Conservation (phyloP, 2,797 vertebrate genomes). For the Anas flavirostris region DNA sequence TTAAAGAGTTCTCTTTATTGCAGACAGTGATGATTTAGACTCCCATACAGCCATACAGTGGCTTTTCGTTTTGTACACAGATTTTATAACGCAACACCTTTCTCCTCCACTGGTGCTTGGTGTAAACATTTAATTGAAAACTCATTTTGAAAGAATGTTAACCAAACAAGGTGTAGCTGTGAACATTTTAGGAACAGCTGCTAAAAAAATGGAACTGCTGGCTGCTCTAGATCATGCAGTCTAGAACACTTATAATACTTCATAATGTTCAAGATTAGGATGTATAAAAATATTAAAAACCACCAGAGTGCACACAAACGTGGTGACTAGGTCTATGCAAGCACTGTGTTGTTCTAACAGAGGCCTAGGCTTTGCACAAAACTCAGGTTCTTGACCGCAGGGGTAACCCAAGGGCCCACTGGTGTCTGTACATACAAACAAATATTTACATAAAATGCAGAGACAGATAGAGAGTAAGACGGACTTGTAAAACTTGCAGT, state of each 20-base stretch:
- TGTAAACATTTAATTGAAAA: slow-evolving; percentile 51
- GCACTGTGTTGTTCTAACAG: slow-evolving; percentile 66
- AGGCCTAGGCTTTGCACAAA: slow-evolving; percentile 61
- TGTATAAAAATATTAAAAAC: slow-evolving; percentile 72
- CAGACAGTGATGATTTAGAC: slow-evolving; percentile 34
- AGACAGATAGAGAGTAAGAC: slow-evolving; percentile 35
- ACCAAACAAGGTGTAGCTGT: slow-evolving; percentile 38
- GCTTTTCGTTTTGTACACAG: slow-evolving; percentile 3
- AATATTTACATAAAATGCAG: slow-evolving; percentile 64
- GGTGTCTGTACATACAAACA: slow-evolving; percentile 64
- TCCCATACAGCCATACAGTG: neutral
- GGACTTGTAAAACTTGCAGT: neutral
- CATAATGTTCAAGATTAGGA: slow-evolving; percentile 47
- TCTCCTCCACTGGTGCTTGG: neutral
- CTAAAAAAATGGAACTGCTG: slow-evolving; percentile 28
- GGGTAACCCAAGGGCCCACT: slow-evolving; percentile 43
- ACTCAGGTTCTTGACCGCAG: slow-evolving; percentile 22
- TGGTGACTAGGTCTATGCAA: slow-evolving; percentile 65
- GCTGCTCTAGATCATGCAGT: slow-evolving; percentile 66
- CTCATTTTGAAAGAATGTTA: slow-evolving; percentile 34
- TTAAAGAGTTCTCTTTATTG: slow-evolving; percentile 46
- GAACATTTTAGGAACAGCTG: neutral
- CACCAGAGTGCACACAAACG: slow-evolving; percentile 64
- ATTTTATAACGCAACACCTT: neutral
- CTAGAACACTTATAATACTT: slow-evolving; percentile 57